phyloP scores from a whole-genome alignment of 2,888 invertebrate genomes.

The Mesochorus sp. region DNA sequence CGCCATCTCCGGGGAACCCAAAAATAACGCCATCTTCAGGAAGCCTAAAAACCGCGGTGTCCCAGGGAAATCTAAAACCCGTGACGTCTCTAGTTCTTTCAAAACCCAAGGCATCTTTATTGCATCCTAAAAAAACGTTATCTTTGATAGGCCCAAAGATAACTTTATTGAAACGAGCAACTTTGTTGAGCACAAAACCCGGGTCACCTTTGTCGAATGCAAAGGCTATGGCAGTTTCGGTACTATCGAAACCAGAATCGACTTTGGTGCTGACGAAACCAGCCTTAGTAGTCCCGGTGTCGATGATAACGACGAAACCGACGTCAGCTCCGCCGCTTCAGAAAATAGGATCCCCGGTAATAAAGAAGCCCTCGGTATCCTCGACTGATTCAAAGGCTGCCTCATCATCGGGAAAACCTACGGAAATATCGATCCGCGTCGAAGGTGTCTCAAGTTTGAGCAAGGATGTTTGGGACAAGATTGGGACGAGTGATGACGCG shows the following conservation, averaged over 20 bases:
- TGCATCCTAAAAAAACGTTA: too few species aligned
- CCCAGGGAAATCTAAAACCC: too few species aligned
- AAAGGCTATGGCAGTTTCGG: not conserved
- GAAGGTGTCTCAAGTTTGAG: constrained; percentile 69
- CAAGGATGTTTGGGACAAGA: constrained; percentile 71
- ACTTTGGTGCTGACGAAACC: too few species aligned
- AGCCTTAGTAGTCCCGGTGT: too few species aligned
- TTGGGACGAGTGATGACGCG: constrained; percentile 39
- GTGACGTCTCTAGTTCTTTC: too few species aligned
- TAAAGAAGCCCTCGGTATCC: constrained; percentile 41
- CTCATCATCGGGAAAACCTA: constrained; percentile 15
- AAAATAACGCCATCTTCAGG: not conserved
- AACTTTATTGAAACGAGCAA: too few species aligned
- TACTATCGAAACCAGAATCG: not conserved
- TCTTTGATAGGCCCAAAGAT: not conserved
- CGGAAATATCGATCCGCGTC: constrained; percentile 66
- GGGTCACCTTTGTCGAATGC: not conserved
- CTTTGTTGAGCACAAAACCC: not conserved
- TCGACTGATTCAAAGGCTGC: constrained; percentile 55
- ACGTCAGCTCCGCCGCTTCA: not conserved
- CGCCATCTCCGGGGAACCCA: not conserved
- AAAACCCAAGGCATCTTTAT: too few species aligned
- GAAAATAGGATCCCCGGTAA: not conserved
- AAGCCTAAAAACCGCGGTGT: too few species aligned
- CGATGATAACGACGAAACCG: not conserved